These are phyloP conservation scores for Chaetodon auriga DNA, from an alignment of 2,113 vertebrate genomes.

Conservation along the genomic window DNA sequence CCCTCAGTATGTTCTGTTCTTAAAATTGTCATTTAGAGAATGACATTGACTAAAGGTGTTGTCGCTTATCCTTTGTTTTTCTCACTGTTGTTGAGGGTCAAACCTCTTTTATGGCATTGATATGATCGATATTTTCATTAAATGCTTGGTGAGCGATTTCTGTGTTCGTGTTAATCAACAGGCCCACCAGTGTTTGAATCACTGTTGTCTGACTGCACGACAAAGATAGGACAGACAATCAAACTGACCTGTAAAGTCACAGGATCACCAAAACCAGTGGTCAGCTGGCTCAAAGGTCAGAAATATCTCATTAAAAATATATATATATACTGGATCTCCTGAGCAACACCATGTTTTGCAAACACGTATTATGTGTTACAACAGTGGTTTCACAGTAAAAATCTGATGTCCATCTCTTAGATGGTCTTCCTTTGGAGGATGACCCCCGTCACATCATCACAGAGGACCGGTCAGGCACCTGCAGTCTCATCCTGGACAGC, in stretches of 20 bases:
- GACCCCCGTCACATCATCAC: conserved; percentile 94
- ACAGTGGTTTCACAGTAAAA: not conserved
- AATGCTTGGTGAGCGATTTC: not conserved
- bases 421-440: conserved; percentile 91
- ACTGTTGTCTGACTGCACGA: conserved; percentile 87
- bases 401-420: conserved; percentile 72
- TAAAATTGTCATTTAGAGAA: not conserved
- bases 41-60: not conserved
- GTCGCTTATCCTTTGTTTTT: not conserved
- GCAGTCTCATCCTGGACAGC: conserved; percentile 91
- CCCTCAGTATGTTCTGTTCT: not conserved
- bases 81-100: not conserved
- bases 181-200: conserved; percentile 91
- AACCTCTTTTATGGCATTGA: not conserved
- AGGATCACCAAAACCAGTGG: conserved; percentile 88
- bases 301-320: not conserved
- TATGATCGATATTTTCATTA: not conserved
- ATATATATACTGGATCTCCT: not conserved
- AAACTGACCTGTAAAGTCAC: conserved; percentile 93
- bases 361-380: not conserved
- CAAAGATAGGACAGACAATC: conserved; percentile 92
- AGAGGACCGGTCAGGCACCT: conserved; percentile 90
- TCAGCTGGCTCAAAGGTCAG: conserved; percentile 97
- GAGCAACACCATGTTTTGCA: not conserved
- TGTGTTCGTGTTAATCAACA: conserved; percentile 64